Conservation (phyloP, 2,797 vertebrate species). For the Ataeniobius toweri region DNA sequence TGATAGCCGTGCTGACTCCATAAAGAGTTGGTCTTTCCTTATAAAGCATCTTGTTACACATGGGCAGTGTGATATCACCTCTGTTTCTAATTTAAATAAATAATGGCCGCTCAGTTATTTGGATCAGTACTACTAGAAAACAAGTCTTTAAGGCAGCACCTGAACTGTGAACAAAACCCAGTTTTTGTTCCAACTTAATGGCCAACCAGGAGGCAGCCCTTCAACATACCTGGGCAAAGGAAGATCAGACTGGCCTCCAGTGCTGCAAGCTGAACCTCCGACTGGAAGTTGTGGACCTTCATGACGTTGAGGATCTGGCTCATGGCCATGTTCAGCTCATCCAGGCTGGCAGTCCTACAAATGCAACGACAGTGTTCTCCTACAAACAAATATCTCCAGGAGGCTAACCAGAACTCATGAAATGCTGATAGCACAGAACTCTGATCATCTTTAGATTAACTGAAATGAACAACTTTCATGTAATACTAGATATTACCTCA, state of each 20-base stretch:
- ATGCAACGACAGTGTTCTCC: neutral
- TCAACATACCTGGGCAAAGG: constrained; percentile 82
- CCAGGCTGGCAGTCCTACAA: constrained; percentile 84
- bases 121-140: neutral
- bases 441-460: neutral
- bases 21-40: no score
- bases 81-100: no score
- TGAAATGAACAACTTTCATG: no score
- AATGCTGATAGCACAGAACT: neutral
- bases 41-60: no score
- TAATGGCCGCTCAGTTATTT: neutral
- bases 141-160: neutral
- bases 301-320: constrained; percentile 86
- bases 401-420: neutral
- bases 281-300: constrained; percentile 84
- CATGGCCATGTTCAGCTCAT: constrained; percentile 85
- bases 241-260: constrained; percentile 88
- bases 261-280: constrained; percentile 88
- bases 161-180: neutral
- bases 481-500: neutral
- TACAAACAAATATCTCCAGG: neutral
- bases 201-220: no score
- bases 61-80: no score
- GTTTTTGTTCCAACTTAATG: no score
- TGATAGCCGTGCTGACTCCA: no score